Conservation (phyloP, 2,888 invertebrate genomes). For the Pogonocherus hispidulus region DNA sequence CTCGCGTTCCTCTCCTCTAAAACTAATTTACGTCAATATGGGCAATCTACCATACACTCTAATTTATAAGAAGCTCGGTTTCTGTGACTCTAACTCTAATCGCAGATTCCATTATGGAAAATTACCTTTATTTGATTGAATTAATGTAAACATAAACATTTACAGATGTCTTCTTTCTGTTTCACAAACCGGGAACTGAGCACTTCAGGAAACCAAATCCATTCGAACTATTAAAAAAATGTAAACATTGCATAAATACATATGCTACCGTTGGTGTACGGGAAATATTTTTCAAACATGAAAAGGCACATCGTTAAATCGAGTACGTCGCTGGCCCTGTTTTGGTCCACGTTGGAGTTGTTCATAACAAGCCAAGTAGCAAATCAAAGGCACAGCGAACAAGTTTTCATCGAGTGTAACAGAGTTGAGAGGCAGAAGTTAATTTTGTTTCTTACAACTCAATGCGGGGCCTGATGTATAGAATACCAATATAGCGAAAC, state of each 20-base stretch:
- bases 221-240: no score
- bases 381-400: conserved; percentile 15
- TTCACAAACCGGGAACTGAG: no score
- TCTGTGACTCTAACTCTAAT: background rate
- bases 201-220: no score
- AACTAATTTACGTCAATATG: conserved; percentile 8
- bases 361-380: conserved; percentile 6
- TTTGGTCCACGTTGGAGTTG: background rate
- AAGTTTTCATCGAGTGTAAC: conserved; percentile 15
- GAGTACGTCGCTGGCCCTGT: background rate
- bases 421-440: conserved; percentile 12
- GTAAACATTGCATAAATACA: background rate
- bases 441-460: conserved; percentile 16
- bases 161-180: no score
- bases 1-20: conserved; percentile 1
- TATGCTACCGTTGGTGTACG: background rate
- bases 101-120: no score
- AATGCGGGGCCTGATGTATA: conserved; percentile 3
- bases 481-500: conserved; percentile 15
- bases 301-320: background rate
- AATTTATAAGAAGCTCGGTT: conserved; percentile 11
- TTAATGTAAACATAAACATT: no score
- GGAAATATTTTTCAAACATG: background rate
- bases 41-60: conserved; percentile 18
- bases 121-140: no score